Evolutionary conservation across 2,113 vertebrate species (phyloP).

Genomic region (Erpornis zantholeuca): DNA sequence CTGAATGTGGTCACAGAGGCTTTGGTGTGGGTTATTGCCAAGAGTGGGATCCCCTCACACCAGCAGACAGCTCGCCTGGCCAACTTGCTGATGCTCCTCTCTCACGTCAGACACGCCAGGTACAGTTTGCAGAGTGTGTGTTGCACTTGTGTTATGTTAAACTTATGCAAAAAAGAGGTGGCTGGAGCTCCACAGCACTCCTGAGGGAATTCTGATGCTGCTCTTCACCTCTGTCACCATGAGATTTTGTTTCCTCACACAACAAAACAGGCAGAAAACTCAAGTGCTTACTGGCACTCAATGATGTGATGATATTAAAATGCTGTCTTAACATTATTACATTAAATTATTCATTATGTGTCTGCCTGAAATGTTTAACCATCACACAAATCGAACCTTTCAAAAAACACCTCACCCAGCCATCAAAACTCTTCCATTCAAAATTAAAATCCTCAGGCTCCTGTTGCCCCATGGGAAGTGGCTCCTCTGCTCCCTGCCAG

Average conservation of each 20-base stretch:
- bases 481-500: neutral
- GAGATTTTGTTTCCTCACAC: neutral
- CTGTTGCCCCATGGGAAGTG: neutral
- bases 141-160: accelerated
- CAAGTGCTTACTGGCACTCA: neutral
- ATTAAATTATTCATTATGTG: neutral
- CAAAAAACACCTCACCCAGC: neutral
- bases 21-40: slow-evolving; percentile 92
- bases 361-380: neutral
- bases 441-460: neutral
- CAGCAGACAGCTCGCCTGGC: slow-evolving; percentile 89
- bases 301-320: neutral
- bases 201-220: neutral
- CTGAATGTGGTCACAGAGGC: slow-evolving; percentile 89
- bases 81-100: slow-evolving; percentile 93
- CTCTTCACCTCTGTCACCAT: neutral
- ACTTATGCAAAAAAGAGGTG: neutral
- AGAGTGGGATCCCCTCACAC: slow-evolving; percentile 83
- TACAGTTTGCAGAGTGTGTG: neutral
- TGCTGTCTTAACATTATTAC: neutral
- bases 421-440: neutral
- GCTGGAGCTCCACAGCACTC: neutral
- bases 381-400: neutral
- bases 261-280: neutral
- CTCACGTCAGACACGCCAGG: slow-evolving; percentile 94